A percentile compares a stretch with the other conserved stretches of the same genome.
Conservation (phyloP, 2,113 vertebrate species). For the Callionymus lyra region DNA sequence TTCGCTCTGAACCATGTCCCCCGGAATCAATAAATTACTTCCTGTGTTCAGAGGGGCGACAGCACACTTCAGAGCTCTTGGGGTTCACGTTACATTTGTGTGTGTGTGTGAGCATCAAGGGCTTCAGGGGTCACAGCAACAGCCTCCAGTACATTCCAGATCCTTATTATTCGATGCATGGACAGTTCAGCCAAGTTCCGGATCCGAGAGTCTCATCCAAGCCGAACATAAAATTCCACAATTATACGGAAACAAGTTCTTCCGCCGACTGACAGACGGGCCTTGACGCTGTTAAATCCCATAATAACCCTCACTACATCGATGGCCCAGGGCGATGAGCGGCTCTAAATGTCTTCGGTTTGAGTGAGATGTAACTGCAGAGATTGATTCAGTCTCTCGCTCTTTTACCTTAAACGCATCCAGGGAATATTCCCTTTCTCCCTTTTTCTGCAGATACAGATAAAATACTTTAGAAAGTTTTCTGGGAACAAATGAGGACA, state of each 20-base stretch:
- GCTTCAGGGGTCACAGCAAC: constrained; percentile 20
- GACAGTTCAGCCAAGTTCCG: not conserved
- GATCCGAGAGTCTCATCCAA: not conserved
- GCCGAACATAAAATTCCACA: constrained; percentile 16
- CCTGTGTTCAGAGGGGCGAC: constrained; percentile 50
- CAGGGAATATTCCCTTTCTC: too few relatives aligned
- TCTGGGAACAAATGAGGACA: too few relatives aligned
- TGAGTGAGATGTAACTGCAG: constrained; percentile 37
- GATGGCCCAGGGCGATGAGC: constrained; percentile 37
- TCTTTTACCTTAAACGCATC: too few relatives aligned
- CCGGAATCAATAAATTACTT: constrained; percentile 59
- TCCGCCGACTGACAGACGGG: constrained; percentile 43
- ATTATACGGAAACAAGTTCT: constrained; percentile 22
- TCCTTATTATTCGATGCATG: too few relatives aligned
- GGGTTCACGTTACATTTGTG: constrained; percentile 42
- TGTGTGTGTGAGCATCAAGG: constrained; percentile 24
- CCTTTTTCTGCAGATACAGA: too few relatives aligned
- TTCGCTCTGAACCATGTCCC: constrained; percentile 12
- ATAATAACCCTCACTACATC: constrained; percentile 36
- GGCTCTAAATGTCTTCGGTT: constrained; percentile 41
- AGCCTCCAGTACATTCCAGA: too few relatives aligned
- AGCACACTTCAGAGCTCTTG: constrained; percentile 43
- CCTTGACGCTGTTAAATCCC: constrained; percentile 40
- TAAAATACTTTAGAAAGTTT: too few relatives aligned
- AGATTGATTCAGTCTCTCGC: constrained; percentile 49